Base-by-base conservation (phyloP, 2,113 vertebrate genomes). In the Scortum barcoo region DNA sequence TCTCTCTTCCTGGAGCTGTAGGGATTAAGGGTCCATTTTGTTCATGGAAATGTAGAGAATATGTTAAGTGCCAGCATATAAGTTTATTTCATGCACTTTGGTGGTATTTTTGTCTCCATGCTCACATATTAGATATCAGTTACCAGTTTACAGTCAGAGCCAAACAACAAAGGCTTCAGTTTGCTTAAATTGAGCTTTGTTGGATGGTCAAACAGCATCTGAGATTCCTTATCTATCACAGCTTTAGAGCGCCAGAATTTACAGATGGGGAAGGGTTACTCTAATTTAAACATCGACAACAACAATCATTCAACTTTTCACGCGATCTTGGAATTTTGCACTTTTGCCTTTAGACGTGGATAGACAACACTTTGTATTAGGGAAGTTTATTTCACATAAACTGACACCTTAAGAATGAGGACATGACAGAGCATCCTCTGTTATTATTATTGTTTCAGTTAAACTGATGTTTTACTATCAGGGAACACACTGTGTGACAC, bases 1-100 rank as follows among this genome's bases (percentile, higher is more conserved):
- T 53, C 84, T 73, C 73, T 71, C 81, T 69, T 83, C 76, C 84
- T 91, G 74, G 58, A 68, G 79, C 68, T 80, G 82, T 48, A 63
- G 36, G 70, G 78, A 84, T 76, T 85, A 70, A 80, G 53, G 67
- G 56, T 42, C 53, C 24, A 51, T 78, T 87, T 76, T 80, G 63
- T 80, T 78, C 66, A 44, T 24, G 26, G 83, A 19, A 22, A 19
- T 88, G 77, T 68, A 28, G 44, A 67, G 19, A 58, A 62, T 33
- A n/a, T 28, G 38, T 19, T 65, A 22, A 68, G 54, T 63, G 76
- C 58, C 65, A 82, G 65, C 74, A 66, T 53, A 36, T 72, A n/a
- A 11, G 42, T 68, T 63, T 56, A 33, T 44, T 40, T 68, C 3
- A 22, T 38, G 54, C 26, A 36, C 24, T 50, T 46, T 40, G 4